Evolutionary conservation across 2,113 vertebrate species (phyloP), one percentile per base, ranked within the genome.

Genomic region (Noturus placidus): DNA sequence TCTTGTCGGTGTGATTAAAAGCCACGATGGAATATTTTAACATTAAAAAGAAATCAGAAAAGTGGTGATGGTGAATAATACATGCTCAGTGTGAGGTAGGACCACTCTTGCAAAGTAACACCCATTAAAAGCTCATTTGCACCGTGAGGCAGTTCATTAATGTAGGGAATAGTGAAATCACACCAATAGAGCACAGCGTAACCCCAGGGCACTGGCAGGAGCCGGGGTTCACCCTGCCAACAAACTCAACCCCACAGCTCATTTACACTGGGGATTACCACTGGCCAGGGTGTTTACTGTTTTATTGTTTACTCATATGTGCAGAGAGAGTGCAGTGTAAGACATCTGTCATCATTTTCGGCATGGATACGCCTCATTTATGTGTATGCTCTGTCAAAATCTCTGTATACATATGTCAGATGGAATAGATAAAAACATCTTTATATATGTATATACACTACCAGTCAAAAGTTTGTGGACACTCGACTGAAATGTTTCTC

Each of bases 131-230:
- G 92, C 93, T 96, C 95, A 97, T 99, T 99, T 97, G 96, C 97
- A 99, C 97, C 97, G 97, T 92, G 94, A 97, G 97, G 97, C 97
- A 96, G 95, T 97, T 99, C 97, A 98, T 99, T 99, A 99, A 96
- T 97, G 96, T 96, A 96, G 94, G 93, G 92, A 95, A 95, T 94
- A 93, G 96, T 93, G 94, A 94, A 96, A 95, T 94, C 94, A 93
- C 52, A 70, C 95, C 92, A 95, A 96, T 96, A 96, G 94, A 91
- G 92, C 90, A 93, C 90, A 93, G 93, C 93, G 94, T 96, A 96
- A 97, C 97, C 95, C 95, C 94, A 85, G 93, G 96, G 96, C 96
- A 91, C 92, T 89, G 91, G 94, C 95, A 93, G 92, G 92, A 94
- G 92, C 91, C 91, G 93, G 87, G 88, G 93, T 93, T 92, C 94